Evolutionary conservation across 2,888 invertebrate species (phyloP).

Genomic region (Epinotia ramella): DNA sequence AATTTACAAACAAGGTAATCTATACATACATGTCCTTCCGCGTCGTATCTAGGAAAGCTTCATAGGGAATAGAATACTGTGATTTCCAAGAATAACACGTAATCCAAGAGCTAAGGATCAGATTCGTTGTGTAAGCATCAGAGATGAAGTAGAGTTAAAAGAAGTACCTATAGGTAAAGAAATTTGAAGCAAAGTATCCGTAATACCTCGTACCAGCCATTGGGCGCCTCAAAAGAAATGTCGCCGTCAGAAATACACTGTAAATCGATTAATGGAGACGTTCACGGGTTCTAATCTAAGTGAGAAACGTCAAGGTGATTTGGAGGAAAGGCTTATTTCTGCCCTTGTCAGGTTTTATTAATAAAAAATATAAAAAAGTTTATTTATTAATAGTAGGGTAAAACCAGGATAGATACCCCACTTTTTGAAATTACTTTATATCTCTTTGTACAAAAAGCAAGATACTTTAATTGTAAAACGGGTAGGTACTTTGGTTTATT

Average conservation of each 20-base stretch:
- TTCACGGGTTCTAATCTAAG: background rate
- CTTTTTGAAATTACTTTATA: no score
- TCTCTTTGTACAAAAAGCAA: no score
- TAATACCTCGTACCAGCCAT: constrained; percentile 9
- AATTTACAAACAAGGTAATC: background rate
- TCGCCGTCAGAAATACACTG: constrained; percentile 4
- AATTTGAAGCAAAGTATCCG: background rate
- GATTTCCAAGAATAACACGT: background rate
- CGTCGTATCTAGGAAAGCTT: background rate
- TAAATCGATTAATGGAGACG: constrained; percentile 17
- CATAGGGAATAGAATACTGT: background rate
- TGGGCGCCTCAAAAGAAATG: background rate
- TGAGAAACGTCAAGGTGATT: constrained; percentile 6
- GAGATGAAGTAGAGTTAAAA: background rate
- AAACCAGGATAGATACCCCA: no score
- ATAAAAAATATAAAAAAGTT: background rate
- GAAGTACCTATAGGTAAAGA: background rate
- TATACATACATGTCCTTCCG: background rate
- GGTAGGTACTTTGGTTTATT: no score
- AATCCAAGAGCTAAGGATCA: background rate
- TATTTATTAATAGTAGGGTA: no score
- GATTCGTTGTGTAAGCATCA: background rate
- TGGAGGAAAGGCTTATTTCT: background rate
- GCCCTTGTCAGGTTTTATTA: background rate
- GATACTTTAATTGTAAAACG: no score